Conservation (phyloP, 2,113 vertebrate species). For the Nettapus auritus region DNA sequence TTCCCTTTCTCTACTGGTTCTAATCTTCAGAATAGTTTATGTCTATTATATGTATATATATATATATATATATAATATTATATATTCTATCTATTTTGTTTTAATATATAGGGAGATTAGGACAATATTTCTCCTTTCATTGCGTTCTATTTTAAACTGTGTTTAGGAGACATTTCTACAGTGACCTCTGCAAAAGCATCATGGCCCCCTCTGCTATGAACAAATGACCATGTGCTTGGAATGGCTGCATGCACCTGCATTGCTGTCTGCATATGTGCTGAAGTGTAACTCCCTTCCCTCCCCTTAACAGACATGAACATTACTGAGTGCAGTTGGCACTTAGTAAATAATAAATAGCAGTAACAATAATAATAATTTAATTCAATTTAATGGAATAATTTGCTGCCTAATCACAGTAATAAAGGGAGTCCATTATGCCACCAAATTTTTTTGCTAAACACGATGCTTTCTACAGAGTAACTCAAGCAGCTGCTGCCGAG, state of each 20-base stretch:
- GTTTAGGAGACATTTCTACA: not conserved
- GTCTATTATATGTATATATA: not conserved
- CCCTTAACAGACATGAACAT: not conserved
- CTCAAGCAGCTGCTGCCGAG: conserved; percentile 22
- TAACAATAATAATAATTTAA: conserved; percentile 1
- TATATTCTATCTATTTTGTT: not conserved
- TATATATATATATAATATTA: too few relatives aligned
- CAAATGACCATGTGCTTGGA: not conserved
- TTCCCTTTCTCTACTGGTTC: not conserved
- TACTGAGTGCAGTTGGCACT: not conserved
- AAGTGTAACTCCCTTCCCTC: not conserved
- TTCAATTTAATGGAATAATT: conserved; percentile 27
- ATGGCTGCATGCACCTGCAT: not conserved
- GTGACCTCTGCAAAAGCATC: not conserved
- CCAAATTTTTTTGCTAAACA: conserved; percentile 30
- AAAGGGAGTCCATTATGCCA: conserved; percentile 29
- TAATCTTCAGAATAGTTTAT: not conserved
- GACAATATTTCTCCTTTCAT: not conserved
- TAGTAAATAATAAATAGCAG: conserved; percentile 27
- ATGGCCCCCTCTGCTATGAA: not conserved
- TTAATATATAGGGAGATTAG: not conserved
- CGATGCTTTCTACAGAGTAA: not conserved
- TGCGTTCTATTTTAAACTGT: not conserved
- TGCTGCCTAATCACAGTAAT: not conserved
- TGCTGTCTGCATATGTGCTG: accelerated